Conservation (phyloP, 1,140 invertebrate genomes). For the Plectrocnemia conspersa region DNA sequence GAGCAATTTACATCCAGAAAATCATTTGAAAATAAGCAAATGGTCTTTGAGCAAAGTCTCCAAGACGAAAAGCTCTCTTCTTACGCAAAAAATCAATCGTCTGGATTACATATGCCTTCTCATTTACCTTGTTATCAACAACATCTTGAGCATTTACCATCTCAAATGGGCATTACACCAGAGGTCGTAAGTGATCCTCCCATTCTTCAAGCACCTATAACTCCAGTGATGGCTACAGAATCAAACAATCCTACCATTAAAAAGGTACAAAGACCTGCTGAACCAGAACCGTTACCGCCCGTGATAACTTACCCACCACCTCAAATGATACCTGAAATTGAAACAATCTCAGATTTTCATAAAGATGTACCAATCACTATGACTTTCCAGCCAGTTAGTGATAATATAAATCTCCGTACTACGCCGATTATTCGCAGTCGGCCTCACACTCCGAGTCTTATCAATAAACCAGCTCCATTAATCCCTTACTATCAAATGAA, state of each 20-base stretch:
- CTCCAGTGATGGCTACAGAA: constrained; percentile 40
- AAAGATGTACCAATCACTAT: constrained; percentile 44
- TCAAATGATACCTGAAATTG: constrained; percentile 30
- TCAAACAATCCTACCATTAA: constrained; percentile 35
- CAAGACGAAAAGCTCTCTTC: constrained; percentile 41
- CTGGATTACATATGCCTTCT: constrained; percentile 55
- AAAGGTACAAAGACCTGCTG: constrained; percentile 38
- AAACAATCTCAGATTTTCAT: constrained; percentile 36
- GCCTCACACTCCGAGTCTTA: constrained; percentile 57
- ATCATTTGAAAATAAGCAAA: constrained; percentile 42
- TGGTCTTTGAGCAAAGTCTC: constrained; percentile 42
- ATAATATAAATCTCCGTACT: constrained; percentile 47
- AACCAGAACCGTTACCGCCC: constrained; percentile 12
- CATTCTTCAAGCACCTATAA: constrained; percentile 40
- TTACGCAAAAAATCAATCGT: constrained; percentile 40
- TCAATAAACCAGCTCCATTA: constrained; percentile 60
- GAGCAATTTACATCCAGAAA: no score
- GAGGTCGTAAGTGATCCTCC: constrained; percentile 43
- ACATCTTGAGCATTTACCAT: constrained; percentile 54
- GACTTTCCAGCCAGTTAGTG: constrained; percentile 57
- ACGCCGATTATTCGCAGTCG: constrained; percentile 47
- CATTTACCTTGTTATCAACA: constrained; percentile 58
- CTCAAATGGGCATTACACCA: constrained; percentile 51
- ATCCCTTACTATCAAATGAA: constrained; percentile 64
- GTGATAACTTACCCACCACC: constrained; percentile 21